phyloP scores from a whole-genome alignment of 2,888 invertebrate genomes.

The Stenchaetothrips biformis region DNA sequence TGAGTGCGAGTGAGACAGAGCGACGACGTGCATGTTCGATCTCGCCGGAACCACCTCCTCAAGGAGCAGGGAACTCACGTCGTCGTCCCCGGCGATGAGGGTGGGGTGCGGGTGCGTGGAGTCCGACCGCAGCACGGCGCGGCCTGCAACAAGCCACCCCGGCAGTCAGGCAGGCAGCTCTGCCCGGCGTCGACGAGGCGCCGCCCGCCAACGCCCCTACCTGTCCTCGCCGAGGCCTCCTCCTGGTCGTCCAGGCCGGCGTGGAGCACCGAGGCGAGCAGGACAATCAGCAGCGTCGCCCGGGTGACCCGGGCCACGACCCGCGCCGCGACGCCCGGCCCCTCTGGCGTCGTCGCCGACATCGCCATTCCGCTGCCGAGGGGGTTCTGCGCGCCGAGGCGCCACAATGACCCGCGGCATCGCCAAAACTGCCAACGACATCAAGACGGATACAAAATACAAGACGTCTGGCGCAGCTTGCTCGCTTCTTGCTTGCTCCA shows the following conservation, averaged over 20 bases:
- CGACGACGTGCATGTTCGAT: not conserved
- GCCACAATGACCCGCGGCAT: not conserved
- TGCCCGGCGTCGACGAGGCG: too few species aligned
- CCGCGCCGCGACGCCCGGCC: too few species aligned
- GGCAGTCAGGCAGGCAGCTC: too few species aligned
- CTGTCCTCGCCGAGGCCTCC: too few species aligned
- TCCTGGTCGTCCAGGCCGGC: too few species aligned
- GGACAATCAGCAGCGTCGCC: too few species aligned
- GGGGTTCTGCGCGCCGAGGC: not conserved
- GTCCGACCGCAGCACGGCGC: slow-evolving; percentile 4
- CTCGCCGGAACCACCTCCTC: not conserved
- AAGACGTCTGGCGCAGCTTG: not conserved
- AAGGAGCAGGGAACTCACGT: not conserved
- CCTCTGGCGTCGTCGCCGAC: too few species aligned
- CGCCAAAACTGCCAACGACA: not conserved
- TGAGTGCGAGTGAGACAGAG: not conserved
- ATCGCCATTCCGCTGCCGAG: too few species aligned
- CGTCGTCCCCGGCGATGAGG: not conserved
- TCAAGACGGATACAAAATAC: not conserved
- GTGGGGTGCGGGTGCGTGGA: slow-evolving; percentile 3
- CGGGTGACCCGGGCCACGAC: too few species aligned
- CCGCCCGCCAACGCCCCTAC: too few species aligned
- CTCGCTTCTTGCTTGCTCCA: not conserved
- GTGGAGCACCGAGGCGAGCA: too few species aligned
- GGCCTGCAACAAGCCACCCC: not conserved